These are phyloP conservation scores for Mormyrus proboscirostris DNA, from an alignment of 2,797 vertebrate species.

Conservation along the genomic window DNA sequence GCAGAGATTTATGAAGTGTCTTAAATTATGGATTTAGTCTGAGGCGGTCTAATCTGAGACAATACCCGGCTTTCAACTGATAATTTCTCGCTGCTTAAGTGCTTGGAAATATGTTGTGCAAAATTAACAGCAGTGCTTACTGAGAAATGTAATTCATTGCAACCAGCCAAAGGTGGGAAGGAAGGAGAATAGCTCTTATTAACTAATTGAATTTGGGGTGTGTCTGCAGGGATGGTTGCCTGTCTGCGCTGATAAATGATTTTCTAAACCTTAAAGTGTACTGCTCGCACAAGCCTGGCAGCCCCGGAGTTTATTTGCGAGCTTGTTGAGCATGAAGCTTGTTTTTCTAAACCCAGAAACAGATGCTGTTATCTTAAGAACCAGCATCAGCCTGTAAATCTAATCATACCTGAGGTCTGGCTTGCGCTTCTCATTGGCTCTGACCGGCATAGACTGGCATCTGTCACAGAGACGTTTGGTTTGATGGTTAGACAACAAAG, in stretches of 20 bases:
- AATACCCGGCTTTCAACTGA: neutral
- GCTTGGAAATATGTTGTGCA: neutral
- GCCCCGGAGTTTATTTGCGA: neutral
- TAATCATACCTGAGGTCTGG: neutral
- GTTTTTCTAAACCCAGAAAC: neutral
- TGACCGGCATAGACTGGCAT: neutral
- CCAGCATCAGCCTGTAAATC: neutral
- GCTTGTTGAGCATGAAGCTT: neutral
- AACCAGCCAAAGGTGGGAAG: neutral
- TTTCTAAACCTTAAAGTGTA: neutral
- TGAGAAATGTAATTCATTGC: neutral
- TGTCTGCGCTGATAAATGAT: neutral
- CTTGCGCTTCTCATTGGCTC: neutral
- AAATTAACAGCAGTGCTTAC: neutral
- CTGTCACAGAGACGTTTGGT: neutral
- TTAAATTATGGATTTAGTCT: neutral
- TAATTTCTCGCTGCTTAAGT: neutral
- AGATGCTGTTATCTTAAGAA: neutral
- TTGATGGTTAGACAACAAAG: constrained; percentile 1
- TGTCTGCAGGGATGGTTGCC: neutral
- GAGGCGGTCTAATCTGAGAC: neutral
- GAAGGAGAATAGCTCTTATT: neutral
- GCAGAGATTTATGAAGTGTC: neutral
- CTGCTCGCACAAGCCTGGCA: neutral
- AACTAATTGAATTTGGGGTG: neutral